Conservation (phyloP, 1,140 invertebrate genomes). For the Philotrypesis tridentata region DNA sequence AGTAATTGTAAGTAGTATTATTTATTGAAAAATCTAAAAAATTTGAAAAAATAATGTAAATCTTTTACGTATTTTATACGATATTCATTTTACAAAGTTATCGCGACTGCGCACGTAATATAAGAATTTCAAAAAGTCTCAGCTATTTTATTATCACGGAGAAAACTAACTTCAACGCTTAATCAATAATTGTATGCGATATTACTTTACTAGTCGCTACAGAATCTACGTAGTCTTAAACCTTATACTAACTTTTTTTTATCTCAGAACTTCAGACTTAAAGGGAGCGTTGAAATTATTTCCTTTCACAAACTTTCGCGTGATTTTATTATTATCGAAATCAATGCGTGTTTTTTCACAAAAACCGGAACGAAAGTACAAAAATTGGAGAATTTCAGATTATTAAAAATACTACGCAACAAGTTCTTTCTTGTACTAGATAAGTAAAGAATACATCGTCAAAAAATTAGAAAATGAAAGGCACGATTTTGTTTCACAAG, state of each 20-base stretch:
- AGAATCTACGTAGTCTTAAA: background rate
- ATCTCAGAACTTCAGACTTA: background rate
- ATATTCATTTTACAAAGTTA: background rate
- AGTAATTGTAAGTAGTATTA: background rate
- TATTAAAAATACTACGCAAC: background rate
- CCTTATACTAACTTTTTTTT: background rate
- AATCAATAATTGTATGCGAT: background rate
- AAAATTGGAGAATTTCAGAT: background rate
- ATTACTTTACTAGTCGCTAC: background rate
- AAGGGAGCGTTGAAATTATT: conserved; percentile 4
- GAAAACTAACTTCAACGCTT: background rate
- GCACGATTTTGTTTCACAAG: conserved; percentile 46
- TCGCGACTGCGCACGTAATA: background rate
- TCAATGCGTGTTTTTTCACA: background rate
- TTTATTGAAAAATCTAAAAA: background rate
- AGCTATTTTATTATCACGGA: background rate
- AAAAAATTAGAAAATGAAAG: conserved; percentile 49
- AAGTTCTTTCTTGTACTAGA: background rate
- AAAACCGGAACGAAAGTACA: background rate
- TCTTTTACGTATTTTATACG: conserved; percentile 3
- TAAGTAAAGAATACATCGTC: conserved; percentile 25
- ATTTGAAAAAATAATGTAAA: conserved; percentile 1
- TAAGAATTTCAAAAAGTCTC: background rate
- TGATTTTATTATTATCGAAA: background rate
- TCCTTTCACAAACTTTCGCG: background rate